Conservation (phyloP, 2,888 invertebrate genomes). For the Agonopterix alstromeriana region DNA sequence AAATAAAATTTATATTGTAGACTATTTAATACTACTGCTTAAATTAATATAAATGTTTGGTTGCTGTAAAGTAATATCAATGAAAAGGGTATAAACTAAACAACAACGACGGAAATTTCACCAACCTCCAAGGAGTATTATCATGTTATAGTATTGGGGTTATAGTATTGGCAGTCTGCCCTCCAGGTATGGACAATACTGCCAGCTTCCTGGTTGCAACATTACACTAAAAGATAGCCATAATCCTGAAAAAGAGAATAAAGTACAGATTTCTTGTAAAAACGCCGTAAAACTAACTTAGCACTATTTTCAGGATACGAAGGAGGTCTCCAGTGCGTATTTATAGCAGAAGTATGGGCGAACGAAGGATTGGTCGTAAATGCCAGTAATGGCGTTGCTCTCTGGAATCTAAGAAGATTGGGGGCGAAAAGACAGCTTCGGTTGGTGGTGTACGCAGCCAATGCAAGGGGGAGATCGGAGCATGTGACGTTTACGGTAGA, state of each 20-base stretch:
- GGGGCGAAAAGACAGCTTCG: slow-evolving; percentile 87
- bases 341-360: slow-evolving; percentile 83
- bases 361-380: slow-evolving; percentile 80
- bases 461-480: slow-evolving; percentile 89
- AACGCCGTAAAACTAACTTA: not conserved
- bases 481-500: slow-evolving; percentile 68
- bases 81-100: too few species aligned
- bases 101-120: too few species aligned
- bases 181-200: too few species aligned
- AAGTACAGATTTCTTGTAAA: not conserved
- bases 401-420: slow-evolving; percentile 85
- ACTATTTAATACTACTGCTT: too few species aligned
- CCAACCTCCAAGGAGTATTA: too few species aligned
- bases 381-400: slow-evolving; percentile 81
- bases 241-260: not conserved
- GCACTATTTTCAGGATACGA: slow-evolving; percentile 78
- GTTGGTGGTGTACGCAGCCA: slow-evolving; percentile 88
- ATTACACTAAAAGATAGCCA: too few species aligned
- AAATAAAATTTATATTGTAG: too few species aligned
- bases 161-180: too few species aligned
- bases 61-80: too few species aligned
- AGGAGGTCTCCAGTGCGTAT: slow-evolving; percentile 85
- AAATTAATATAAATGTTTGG: too few species aligned
- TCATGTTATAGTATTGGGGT: too few species aligned
- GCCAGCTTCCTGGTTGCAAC: too few species aligned